Evolutionary conservation across 2,113 vertebrate genomes (phyloP).

Genomic region (Oxyruncus cristatus): DNA sequence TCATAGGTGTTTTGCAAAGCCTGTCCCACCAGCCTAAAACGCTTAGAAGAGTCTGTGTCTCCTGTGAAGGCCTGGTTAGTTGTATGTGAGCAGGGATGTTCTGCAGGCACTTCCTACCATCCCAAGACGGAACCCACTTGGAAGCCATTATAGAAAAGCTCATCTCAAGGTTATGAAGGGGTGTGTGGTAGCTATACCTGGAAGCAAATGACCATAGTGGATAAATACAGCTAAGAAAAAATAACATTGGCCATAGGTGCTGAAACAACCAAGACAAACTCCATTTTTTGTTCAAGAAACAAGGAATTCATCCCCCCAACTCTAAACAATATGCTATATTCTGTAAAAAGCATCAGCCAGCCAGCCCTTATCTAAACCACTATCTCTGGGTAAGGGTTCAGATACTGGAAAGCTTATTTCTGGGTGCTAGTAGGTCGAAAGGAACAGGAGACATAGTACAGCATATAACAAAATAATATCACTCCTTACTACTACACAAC

Average conservation of each 20-base stretch:
- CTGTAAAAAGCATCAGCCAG: neutral
- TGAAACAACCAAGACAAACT: neutral
- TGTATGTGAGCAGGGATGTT: neutral
- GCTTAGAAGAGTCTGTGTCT: neutral
- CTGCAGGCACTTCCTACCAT: neutral
- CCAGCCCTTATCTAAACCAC: neutral
- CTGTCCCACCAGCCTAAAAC: neutral
- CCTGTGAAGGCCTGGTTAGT: neutral
- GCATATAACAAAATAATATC: neutral
- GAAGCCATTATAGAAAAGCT: neutral
- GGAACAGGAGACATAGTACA: neutral
- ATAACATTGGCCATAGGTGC: neutral
- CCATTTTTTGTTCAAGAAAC: neutral
- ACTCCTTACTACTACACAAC: neutral
- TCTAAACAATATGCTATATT: neutral
- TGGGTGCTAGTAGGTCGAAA: neutral
- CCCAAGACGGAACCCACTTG: neutral
- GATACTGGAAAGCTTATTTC: constrained; percentile 7
- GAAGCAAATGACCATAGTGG: neutral
- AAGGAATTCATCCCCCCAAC: neutral
- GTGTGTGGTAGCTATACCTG: neutral
- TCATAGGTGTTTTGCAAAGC: neutral
- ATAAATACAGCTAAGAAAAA: neutral
- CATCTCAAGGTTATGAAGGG: neutral
- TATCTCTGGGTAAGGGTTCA: neutral